phyloP scores from a whole-genome alignment of 2,888 invertebrate genomes.

The Leucania comma region DNA sequence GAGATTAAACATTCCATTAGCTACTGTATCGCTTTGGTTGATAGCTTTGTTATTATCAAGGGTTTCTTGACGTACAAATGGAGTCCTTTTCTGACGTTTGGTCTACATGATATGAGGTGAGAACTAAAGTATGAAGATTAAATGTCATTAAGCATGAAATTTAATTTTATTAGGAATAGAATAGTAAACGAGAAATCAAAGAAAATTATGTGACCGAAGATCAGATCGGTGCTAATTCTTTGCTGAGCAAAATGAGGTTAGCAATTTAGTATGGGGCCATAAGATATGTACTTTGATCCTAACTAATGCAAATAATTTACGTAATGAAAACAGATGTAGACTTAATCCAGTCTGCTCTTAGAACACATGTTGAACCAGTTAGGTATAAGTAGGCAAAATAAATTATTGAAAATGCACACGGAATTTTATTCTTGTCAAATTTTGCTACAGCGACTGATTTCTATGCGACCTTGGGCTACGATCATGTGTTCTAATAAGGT shows the following conservation, averaged over 20 bases:
- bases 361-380: background rate
- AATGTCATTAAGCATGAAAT: background rate
- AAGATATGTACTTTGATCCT: background rate
- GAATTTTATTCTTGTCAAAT: background rate
- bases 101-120: background rate
- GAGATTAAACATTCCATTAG: slow-evolving; percentile 36
- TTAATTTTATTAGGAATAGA: background rate
- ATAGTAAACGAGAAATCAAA: slow-evolving; percentile 13
- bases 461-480: too few species aligned
- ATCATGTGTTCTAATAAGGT: too few species aligned
- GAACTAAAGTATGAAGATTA: background rate
- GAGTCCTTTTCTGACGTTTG: slow-evolving; percentile 17
- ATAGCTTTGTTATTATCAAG: slow-evolving; percentile 27
- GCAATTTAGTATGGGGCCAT: background rate
- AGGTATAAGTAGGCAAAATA: background rate
- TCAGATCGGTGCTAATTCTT: background rate
- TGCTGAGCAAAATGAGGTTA: background rate
- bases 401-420: slow-evolving; percentile 3
- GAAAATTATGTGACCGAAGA: background rate
- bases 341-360: slow-evolving; percentile 10
- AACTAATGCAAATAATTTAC: background rate
- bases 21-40: slow-evolving; percentile 39
- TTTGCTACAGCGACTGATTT: too few species aligned
- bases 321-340: slow-evolving; percentile 18
- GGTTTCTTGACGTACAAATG: slow-evolving; percentile 13